phyloP scores from a whole-genome alignment of 2,113 vertebrate species.

The Chauna torquata region DNA sequence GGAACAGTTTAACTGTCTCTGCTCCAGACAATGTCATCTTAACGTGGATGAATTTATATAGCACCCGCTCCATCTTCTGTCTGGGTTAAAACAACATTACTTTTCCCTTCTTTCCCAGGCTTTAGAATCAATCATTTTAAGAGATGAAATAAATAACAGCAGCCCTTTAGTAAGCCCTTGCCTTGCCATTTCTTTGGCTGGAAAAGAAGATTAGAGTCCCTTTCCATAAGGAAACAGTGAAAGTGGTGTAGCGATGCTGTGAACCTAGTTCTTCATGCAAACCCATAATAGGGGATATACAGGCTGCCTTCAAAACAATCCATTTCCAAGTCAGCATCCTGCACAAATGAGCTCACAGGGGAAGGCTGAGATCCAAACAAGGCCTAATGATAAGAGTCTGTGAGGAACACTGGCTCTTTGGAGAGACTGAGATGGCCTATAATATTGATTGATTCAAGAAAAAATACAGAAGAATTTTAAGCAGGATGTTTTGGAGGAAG shows the following conservation, averaged over 20 bases:
- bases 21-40: background rate
- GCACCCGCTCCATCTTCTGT: background rate
- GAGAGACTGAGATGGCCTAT: background rate
- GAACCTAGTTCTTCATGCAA: background rate
- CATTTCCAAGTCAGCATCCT: background rate
- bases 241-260: background rate
- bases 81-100: background rate
- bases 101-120: background rate
- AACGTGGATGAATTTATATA: background rate
- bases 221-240: background rate
- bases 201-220: background rate
- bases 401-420: background rate
- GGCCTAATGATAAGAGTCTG: background rate
- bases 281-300: background rate
- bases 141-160: background rate
- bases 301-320: background rate
- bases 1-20: background rate
- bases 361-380: slow-evolving; percentile 7
- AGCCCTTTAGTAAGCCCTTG: background rate
- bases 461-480: background rate
- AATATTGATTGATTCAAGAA: background rate
- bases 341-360: slow-evolving; percentile 45
- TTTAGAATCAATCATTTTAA: slow-evolving; percentile 5
- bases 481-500: background rate
- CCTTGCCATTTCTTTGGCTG: background rate